These are phyloP conservation scores for Nettapus auritus DNA, from an alignment of 2,113 vertebrate genomes.

Conservation along the genomic window DNA sequence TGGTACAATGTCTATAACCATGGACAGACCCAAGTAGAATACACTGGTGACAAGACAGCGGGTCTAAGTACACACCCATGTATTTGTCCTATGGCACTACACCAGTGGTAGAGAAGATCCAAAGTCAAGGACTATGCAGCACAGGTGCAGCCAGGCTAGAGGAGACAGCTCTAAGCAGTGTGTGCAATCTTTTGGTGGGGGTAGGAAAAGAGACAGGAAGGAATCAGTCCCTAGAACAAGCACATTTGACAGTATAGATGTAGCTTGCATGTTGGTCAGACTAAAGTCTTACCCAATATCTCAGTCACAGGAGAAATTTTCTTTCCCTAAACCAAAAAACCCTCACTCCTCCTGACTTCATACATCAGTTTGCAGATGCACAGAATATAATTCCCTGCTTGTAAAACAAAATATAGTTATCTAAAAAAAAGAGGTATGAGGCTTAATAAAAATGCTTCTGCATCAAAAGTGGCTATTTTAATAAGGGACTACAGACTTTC, in stretches of 20 bases:
- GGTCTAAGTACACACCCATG: no score
- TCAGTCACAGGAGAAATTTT: background rate
- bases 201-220: background rate
- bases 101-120: background rate
- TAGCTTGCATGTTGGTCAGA: background rate
- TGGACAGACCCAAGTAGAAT: no score
- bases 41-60: background rate
- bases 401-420: background rate
- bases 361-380: background rate
- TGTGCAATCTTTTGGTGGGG: no score
- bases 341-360: background rate
- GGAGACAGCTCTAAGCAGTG: background rate
- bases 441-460: background rate
- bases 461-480: background rate
- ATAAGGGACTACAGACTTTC: background rate
- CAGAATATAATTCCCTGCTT: background rate
- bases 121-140: background rate
- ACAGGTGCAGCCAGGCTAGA: background rate
- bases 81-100: background rate
- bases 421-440: background rate
- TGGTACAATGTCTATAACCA: no score
- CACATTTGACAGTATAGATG: background rate
- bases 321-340: background rate
- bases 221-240: background rate
- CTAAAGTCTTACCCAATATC: background rate